Evolutionary conservation across 2,888 invertebrate species (phyloP).

Genomic region (Ligdia adustata): DNA sequence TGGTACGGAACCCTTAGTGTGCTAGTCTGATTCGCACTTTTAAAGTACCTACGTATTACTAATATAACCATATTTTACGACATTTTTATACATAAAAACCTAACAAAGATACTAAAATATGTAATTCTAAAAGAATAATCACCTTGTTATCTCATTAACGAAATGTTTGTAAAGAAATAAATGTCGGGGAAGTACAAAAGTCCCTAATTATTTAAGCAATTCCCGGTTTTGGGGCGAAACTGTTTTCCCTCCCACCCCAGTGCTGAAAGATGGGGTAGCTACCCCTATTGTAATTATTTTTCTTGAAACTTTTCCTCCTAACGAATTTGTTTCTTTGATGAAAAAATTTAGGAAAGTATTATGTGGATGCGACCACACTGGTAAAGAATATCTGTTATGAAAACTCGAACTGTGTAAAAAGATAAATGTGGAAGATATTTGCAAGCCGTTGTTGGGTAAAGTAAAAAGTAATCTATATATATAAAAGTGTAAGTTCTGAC

Average conservation of each 20-base stretch:
- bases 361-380: slow-evolving; percentile 37
- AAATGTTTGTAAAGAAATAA: slow-evolving; percentile 67
- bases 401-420: too few relatives aligned
- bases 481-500: too few relatives aligned
- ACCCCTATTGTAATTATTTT: slow-evolving; percentile 77
- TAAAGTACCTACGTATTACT: too few relatives aligned
- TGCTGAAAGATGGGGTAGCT: slow-evolving; percentile 56
- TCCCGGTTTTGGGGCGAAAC: slow-evolving; percentile 47
- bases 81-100: too few relatives aligned
- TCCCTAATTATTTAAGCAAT: slow-evolving; percentile 75
- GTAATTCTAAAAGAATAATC: slow-evolving; percentile 59
- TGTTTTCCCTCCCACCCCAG: slow-evolving; percentile 30
- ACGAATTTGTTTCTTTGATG: slow-evolving; percentile 56
- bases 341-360: slow-evolving; percentile 38
- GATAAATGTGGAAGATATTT: too few relatives aligned
- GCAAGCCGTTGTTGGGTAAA: too few relatives aligned
- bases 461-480: too few relatives aligned
- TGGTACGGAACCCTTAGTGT: too few relatives aligned
- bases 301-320: slow-evolving; percentile 65
- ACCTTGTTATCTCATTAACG: slow-evolving; percentile 69
- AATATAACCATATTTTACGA: too few relatives aligned
- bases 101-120: too few relatives aligned
- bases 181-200: slow-evolving; percentile 36
- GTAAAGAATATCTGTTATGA: too few relatives aligned
- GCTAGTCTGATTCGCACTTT: too few relatives aligned